A percentile compares a stretch with the other conserved stretches of the same genome.
Evolutionary conservation across 2,888 invertebrate species (phyloP).

Genomic region (Conistra vaccinii): DNA sequence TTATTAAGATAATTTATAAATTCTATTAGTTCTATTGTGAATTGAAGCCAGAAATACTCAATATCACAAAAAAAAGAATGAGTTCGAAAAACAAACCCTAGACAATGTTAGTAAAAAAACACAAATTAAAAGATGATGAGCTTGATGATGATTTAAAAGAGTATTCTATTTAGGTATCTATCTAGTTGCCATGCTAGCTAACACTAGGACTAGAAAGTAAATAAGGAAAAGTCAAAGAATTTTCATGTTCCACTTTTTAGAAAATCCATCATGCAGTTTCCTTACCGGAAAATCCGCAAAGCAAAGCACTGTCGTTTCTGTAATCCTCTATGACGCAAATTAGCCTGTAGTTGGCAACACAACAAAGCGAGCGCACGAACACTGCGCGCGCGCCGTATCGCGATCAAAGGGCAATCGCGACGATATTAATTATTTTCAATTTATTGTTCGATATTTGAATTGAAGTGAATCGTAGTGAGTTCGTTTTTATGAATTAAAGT

Average conservation of each 20-base stretch:
- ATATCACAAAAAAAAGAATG: not conserved
- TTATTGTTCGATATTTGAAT: conserved; percentile 32
- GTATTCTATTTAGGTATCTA: not conserved
- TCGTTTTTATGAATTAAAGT: conserved; percentile 7
- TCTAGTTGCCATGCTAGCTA: not conserved
- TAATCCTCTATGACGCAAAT: conserved; percentile 22
- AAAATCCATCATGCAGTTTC: not conserved
- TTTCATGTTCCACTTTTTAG: not conserved
- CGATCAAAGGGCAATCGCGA: conserved; percentile 46
- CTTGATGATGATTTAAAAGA: not conserved
- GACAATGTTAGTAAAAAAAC: no score
- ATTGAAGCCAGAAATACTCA: no score
- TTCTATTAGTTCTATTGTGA: no score
- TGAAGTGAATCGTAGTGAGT: conserved; percentile 39
- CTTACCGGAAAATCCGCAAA: not conserved
- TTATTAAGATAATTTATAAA: not conserved
- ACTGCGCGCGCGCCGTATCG: conserved; percentile 52
- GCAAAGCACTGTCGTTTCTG: conserved; percentile 31
- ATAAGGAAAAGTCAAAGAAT: not conserved
- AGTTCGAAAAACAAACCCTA: no score
- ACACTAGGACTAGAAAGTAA: not conserved
- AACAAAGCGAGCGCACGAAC: conserved; percentile 47
- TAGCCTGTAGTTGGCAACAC: conserved; percentile 45
- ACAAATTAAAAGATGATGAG: no score
- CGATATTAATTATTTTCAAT: conserved; percentile 38